phyloP scores from a whole-genome alignment of 2,797 vertebrate genomes.

The Ataeniobius toweri region DNA sequence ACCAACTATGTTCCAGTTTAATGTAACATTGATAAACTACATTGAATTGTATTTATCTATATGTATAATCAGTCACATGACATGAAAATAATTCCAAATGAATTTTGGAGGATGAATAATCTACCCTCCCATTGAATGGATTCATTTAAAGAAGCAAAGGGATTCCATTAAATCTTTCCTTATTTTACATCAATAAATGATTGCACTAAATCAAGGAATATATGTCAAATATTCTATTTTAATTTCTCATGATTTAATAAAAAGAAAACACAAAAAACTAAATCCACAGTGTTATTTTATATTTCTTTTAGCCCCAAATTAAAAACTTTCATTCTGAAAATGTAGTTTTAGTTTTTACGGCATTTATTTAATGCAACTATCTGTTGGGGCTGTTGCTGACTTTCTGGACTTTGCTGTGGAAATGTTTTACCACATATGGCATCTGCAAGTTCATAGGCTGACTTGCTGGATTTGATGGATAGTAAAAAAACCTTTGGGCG shows the following conservation, averaged over 20 bases:
- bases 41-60: neutral
- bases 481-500: conserved; percentile 73
- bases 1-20: no score
- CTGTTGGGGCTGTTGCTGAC: conserved; percentile 50
- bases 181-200: neutral
- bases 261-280: no score
- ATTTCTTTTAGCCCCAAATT: neutral
- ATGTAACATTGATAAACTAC: neutral
- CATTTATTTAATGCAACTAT: conserved; percentile 33
- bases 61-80: neutral
- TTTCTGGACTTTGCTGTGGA: conserved; percentile 55
- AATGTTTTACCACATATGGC: conserved; percentile 64
- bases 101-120: neutral
- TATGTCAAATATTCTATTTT: no score
- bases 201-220: neutral
- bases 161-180: neutral
- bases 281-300: neutral
- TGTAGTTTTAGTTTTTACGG: conserved; percentile 9
- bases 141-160: neutral
- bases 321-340: neutral
- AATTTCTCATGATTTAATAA: no score
- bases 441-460: conserved; percentile 62
- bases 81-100: neutral
- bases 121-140: neutral
- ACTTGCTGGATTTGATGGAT: conserved; percentile 76